These are phyloP conservation scores for Glaucidium brasilianum DNA, from an alignment of 2,113 vertebrate species.

Conservation along the genomic window DNA sequence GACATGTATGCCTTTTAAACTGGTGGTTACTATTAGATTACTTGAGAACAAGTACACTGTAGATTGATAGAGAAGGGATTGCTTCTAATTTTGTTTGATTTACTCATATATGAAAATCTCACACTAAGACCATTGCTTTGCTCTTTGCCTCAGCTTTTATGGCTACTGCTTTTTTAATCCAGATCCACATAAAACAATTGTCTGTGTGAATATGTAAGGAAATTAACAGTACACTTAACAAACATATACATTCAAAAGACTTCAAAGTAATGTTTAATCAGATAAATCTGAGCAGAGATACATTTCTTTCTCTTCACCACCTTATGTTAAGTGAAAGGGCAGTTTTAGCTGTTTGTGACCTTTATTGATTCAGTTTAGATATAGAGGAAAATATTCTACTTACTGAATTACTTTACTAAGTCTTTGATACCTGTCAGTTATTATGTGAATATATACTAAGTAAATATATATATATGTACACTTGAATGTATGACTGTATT, in stretches of 20 bases:
- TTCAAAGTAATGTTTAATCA: background rate
- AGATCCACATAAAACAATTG: background rate
- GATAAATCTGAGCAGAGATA: background rate
- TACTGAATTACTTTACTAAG: background rate
- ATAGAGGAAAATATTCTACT: background rate
- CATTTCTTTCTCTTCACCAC: background rate
- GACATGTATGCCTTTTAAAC: background rate
- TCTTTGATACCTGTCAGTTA: rapidly evolving
- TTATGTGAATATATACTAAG: background rate
- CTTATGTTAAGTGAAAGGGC: background rate
- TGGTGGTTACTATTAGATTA: background rate
- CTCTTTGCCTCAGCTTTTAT: background rate
- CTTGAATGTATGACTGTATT: background rate
- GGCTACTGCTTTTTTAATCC: background rate
- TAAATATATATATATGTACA: background rate
- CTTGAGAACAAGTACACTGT: rapidly evolving
- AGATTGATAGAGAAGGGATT: background rate
- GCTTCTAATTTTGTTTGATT: background rate
- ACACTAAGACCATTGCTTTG: background rate
- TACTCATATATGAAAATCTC: background rate
- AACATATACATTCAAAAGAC: background rate
- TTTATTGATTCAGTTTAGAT: background rate
- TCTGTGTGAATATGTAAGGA: background rate
- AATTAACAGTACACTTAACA: background rate
- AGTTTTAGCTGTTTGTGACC: background rate